Conservation (phyloP, 2,797 vertebrate species). For the Hoplostethus atlanticus region DNA sequence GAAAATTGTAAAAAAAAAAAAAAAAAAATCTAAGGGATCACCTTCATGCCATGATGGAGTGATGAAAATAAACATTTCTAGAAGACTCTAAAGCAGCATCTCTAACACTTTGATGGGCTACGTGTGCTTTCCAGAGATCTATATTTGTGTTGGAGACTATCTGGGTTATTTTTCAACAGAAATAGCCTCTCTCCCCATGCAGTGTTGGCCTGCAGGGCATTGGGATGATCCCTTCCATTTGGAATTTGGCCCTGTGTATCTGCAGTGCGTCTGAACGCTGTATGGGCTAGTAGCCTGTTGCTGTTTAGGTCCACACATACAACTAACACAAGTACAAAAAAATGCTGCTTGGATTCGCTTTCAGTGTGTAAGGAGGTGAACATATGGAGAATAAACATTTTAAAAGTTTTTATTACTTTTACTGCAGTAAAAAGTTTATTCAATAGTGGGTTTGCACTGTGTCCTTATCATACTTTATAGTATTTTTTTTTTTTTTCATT, state of each 20-base stretch:
- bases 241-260: slow-evolving; percentile 14
- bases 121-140: slow-evolving; percentile 13
- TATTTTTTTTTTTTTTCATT: too few species aligned
- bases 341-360: too few species aligned
- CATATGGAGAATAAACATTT: too few species aligned
- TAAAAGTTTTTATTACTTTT: too few species aligned
- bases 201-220: slow-evolving; percentile 4
- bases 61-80: too few species aligned
- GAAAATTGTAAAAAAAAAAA: not conserved
- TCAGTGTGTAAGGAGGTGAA: too few species aligned
- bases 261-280: slow-evolving; percentile 4
- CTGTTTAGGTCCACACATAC: not conserved
- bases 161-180: slow-evolving; percentile 33
- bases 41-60: too few species aligned
- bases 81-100: slow-evolving; percentile 4
- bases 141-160: not conserved
- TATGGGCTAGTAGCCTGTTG: not conserved
- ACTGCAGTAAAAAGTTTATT: too few species aligned
- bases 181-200: slow-evolving; percentile 25
- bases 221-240: slow-evolving; percentile 5
- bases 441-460: too few species aligned
- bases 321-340: not conserved
- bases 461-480: too few species aligned
- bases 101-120: slow-evolving; percentile 16
- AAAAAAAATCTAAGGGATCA: too few species aligned